Evolutionary conservation across 1,140 invertebrate species (phyloP), one percentile per base, ranked within the genome.

Genomic region (Limonius californicus): DNA sequence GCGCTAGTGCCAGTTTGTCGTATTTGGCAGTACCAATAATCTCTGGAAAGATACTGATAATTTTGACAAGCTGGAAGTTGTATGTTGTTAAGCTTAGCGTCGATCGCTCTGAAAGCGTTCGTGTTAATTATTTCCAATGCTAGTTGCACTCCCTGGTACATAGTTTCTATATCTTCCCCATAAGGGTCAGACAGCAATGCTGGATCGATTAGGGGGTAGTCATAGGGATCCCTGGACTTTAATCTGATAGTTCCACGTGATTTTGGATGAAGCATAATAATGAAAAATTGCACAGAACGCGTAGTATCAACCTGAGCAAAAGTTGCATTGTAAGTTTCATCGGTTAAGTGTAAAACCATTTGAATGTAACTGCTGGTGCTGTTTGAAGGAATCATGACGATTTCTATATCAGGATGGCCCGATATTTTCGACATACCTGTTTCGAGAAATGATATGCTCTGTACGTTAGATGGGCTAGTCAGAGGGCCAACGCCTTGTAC

Each of bases 201-300:
- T 1, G 87, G 81, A 67, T 85, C 80, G 54, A 89, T 82, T 15
- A 82, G 62, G 8, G 88, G 88, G 63, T 80, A 75, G 1, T 81
- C 78, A 18, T 68, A 72, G 71, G 87, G 80, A 82, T 82, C 75
- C 2, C 67, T 78, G 19, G 70, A 79, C 30, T 72, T 76, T 2
- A 88, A 68, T 54, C 75, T 63, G 14, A 88, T 77, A 16, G 67
- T 72, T 12, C 86, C 86, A 59, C 69, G 73, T 27, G 83, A 84
- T 62, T 82, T 78, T 11, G 85, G 84, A 30, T 76, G 70, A 57
- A 84, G 61, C 45, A 80, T 63, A 15, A 77, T 71, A 12, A 67
- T 61, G 3, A 39, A 2, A 68, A 59, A 2, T 67, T 67, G 23
- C 78, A 72, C 19, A 78, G 64, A 57, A 71, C 76, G 57, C 76